These are phyloP conservation scores for Megamerina dolium DNA, from an alignment of 2,888 invertebrate genomes.

Conservation along the genomic window DNA sequence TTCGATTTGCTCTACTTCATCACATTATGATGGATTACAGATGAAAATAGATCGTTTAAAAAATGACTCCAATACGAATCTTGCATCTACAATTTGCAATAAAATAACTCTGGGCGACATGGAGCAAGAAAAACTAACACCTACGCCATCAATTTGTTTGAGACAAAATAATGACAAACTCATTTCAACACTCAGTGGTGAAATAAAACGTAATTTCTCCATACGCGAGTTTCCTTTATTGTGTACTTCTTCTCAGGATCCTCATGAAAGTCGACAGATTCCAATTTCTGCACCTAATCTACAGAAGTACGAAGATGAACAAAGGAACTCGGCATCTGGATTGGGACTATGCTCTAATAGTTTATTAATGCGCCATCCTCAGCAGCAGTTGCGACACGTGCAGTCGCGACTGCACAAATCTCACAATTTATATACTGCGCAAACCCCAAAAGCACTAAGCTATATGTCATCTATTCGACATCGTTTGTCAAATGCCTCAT, in stretches of 20 bases:
- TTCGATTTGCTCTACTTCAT: conserved; percentile 42
- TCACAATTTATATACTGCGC: too few relatives aligned
- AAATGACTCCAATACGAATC: conserved; percentile 39
- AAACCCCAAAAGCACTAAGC: conserved; percentile 47
- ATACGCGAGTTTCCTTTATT: conserved; percentile 43
- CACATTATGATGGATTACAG: conserved; percentile 40
- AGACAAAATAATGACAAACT: conserved; percentile 42
- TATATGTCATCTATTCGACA: conserved; percentile 68
- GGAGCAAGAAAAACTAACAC: conserved; percentile 25
- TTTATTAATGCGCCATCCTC: too few relatives aligned
- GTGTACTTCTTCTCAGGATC: conserved; percentile 44
- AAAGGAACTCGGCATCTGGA: too few relatives aligned
- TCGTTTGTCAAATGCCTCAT: conserved; percentile 77
- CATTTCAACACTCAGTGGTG: conserved; percentile 45
- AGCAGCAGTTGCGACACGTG: conserved; percentile 24
- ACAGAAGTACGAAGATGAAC: too few relatives aligned
- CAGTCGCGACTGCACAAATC: too few relatives aligned
- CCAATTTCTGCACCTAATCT: conserved; percentile 49
- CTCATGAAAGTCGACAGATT: conserved; percentile 41
- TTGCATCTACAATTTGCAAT: conserved; percentile 33
- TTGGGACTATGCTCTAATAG: too few relatives aligned
- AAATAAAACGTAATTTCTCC: conserved; percentile 47
- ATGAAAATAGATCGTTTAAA: conserved; percentile 46
- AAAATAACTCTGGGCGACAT: conserved; percentile 19
- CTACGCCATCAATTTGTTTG: conserved; percentile 15